phyloP scores from a whole-genome alignment of 2,113 vertebrate genomes.

The Passer domesticus region DNA sequence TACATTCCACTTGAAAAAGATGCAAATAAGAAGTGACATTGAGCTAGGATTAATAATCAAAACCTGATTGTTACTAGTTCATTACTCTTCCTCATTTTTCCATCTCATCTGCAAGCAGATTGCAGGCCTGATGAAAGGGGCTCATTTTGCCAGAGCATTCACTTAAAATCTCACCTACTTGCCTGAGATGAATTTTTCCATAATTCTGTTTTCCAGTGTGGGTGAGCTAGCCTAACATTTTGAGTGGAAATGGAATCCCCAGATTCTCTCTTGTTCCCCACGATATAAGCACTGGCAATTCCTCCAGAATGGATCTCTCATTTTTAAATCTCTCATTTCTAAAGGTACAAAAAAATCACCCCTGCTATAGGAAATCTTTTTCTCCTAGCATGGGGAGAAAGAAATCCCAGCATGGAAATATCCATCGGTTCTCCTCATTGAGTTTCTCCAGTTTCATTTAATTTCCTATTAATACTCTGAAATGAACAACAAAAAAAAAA shows the following conservation, averaged over 20 bases:
- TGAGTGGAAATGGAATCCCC: background rate
- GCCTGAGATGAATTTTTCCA: background rate
- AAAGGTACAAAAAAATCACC: background rate
- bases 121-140: background rate
- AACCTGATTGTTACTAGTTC: background rate
- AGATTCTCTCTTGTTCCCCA: background rate
- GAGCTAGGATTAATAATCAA: background rate
- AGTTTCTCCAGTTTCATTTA: background rate
- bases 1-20: background rate
- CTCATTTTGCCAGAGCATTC: background rate
- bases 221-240: background rate
- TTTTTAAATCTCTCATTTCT: background rate
- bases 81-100: background rate
- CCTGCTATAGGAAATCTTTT: background rate
- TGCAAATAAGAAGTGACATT: background rate
- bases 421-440: background rate
- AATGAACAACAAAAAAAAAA: background rate
- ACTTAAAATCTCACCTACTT: background rate
- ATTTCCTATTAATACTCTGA: background rate
- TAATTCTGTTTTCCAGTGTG: background rate
- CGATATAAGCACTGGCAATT: background rate
- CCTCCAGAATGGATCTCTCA: background rate
- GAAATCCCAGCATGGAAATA: background rate
- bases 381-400: background rate
- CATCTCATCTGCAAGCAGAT: background rate